Evolutionary conservation across 2,797 vertebrate species (phyloP), one percentile per base, ranked within the genome.

Genomic region (Girardinus metallicus): DNA sequence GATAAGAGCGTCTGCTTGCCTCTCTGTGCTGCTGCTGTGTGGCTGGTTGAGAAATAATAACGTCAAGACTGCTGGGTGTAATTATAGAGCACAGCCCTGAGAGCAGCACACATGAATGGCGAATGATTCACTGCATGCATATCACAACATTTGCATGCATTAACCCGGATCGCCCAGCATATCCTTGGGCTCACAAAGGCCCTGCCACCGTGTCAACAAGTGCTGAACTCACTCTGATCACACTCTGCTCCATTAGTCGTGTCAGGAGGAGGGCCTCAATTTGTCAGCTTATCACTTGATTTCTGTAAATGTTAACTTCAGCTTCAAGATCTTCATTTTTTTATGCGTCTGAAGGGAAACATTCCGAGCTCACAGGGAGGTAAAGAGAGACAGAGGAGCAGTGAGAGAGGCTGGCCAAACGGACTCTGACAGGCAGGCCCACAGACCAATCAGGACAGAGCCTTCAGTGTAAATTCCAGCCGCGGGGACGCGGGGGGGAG

Each of bases 401-500:
- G 81, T 23, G 79, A 81, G 79, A 83, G 86, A 46, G 34, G 9
- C 18, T 23, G 80, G 86, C 68, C 31, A 82, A 73, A 73, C 73
- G 13, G 9, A 53, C 36, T 23, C 43, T 93, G 88, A 93, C 79
- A 53, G 92, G 73, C 92, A 90, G 39, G 31, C 11, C 15, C 3
- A 34, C 7, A 10, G 51, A 36, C 95, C 92, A 95, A 95, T 95
- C 83, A 89, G 84, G 9, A 76, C 74, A 66, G 51, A 82, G 89
- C 78, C 86, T 75, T 83, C 88, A 76, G 82, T 78, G 85, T 91
- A 92, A 91, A 84, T 84, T 83, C 70, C 75, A 77, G 83, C 83
- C 78, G 82, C 87, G 88, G 93, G 94, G 92, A 91, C 88, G 90
- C 5, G 76, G 88, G 77, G 77, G 83, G 91, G 91, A 90, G 94